phyloP scores from a whole-genome alignment of 2,888 invertebrate species.

The Athripsodes cinereus region DNA sequence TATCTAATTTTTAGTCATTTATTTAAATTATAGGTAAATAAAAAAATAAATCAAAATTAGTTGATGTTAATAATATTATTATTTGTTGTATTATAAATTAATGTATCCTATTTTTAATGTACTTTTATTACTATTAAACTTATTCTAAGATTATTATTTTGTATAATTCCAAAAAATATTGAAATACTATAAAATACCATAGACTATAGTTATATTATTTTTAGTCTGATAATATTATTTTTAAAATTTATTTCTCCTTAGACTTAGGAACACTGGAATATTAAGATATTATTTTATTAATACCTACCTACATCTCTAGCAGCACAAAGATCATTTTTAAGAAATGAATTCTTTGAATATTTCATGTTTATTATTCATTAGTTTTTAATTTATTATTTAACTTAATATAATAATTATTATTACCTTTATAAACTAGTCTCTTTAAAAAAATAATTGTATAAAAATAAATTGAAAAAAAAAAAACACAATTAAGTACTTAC shows the following conservation, averaged over 20 bases:
- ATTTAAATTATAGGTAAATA: no score
- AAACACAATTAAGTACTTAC: no score
- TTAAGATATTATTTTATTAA: no score
- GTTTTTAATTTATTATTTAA: not conserved
- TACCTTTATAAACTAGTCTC: constrained; percentile 3
- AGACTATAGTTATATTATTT: no score
- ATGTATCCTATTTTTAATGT: not conserved
- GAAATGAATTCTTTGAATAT: constrained; percentile 2
- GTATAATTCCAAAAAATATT: not conserved
- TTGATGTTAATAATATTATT: not conserved
- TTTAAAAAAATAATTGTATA: not conserved
- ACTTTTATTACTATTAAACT: not conserved
- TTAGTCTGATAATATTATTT: no score
- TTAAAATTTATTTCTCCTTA: no score
- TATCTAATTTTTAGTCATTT: no score
- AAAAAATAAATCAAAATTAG: not conserved
- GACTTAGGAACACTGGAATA: no score
- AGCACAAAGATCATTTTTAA: constrained; percentile 20
- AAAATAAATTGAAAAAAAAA: no score
- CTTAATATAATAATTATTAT: not conserved
- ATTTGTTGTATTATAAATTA: constrained; percentile 1
- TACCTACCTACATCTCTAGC: constrained; percentile 30
- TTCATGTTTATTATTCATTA: not conserved
- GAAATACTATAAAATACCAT: no score
- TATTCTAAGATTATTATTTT: not conserved